Evolutionary conservation across 2,113 vertebrate species (phyloP).

Genomic region (Ploceus nigricollis): DNA sequence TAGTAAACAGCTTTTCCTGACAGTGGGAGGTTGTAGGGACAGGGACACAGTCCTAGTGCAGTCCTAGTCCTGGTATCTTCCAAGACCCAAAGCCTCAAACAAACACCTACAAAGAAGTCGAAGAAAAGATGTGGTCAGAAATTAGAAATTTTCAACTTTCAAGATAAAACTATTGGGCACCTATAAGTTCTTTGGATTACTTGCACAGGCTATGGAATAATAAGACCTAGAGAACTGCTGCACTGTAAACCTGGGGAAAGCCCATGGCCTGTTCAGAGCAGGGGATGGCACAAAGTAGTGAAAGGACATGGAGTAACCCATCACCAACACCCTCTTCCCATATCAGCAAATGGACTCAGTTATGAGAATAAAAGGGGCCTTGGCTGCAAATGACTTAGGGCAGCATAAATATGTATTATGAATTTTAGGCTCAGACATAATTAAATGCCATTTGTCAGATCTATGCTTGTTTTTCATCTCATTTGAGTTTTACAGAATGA

Average conservation of each 20-base stretch:
- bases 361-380: conserved; percentile 49
- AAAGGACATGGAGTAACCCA: neutral
- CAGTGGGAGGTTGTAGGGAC: neutral
- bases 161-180: neutral
- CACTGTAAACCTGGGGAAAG: neutral
- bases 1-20: neutral
- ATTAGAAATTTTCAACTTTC: neutral
- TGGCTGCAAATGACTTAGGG: conserved; percentile 54
- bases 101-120: neutral
- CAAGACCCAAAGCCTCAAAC: neutral
- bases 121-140: neutral
- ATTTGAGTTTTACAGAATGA: conserved; percentile 44
- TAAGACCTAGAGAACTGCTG: neutral
- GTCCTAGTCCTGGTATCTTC: neutral
- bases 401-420: conserved; percentile 48
- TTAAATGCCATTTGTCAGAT: conserved; percentile 56
- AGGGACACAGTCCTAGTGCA: neutral
- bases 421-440: conserved; percentile 47
- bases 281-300: neutral
- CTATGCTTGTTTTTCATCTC: conserved; percentile 52
- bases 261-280: neutral
- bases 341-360: conserved; percentile 12
- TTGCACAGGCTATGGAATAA: neutral
- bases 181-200: neutral
- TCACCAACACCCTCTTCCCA: neutral